phyloP scores from a whole-genome alignment of 2,113 vertebrate species.

The Pluvialis apricaria region DNA sequence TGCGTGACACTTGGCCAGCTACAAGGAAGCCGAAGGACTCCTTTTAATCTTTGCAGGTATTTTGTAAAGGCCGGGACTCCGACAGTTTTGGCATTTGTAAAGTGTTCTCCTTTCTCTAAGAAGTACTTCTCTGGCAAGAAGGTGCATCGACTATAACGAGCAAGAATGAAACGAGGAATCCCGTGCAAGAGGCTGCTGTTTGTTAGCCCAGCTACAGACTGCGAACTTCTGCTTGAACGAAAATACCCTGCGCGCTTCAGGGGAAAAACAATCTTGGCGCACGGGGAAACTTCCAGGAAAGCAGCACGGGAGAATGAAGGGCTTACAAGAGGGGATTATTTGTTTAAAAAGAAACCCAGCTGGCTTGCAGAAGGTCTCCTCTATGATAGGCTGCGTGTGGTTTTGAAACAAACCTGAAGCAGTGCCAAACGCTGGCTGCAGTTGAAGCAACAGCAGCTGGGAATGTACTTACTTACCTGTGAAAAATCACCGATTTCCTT shows the following conservation, averaged over 20 bases:
- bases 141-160: conserved; percentile 61
- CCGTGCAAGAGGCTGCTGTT: background rate
- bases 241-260: background rate
- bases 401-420: conserved; percentile 19
- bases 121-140: conserved; percentile 82
- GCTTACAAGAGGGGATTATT: conserved; percentile 25
- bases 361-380: conserved; percentile 33
- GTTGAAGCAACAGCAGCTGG: conserved; percentile 13
- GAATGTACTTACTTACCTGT: background rate
- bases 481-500: background rate
- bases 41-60: conserved; percentile 75
- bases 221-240: background rate
- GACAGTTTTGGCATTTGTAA: conserved; percentile 81
- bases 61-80: conserved; percentile 86
- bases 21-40: background rate
- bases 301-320: background rate
- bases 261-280: background rate
- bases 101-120: conserved; percentile 76
- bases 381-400: background rate
- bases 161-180: background rate
- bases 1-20: background rate
- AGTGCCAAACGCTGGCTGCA: background rate
- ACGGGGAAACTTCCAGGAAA: background rate
- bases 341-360: conserved; percentile 29
- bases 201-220: background rate